phyloP scores from a whole-genome alignment of 2,888 invertebrate genomes.

The Monochamus alternatus region DNA sequence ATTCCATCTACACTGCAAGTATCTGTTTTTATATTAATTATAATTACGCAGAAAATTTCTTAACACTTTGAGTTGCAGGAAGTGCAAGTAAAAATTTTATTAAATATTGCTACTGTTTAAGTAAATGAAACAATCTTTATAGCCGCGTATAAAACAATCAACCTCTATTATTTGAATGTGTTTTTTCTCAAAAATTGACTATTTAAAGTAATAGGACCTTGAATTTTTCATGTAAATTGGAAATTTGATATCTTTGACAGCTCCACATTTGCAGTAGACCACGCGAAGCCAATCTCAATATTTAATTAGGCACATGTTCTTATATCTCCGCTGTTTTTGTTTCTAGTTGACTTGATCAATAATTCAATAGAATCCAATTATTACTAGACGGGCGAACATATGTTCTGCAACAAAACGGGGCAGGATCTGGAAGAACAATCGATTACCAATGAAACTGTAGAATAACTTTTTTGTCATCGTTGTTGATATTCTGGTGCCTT shows the following conservation, averaged over 20 bases:
- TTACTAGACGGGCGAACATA: conserved; percentile 6
- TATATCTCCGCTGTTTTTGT: conserved; percentile 12
- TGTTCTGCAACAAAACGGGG: conserved; percentile 6
- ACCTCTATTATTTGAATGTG: too few relatives aligned
- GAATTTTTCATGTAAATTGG: too few relatives aligned
- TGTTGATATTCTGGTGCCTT: conserved; percentile 54
- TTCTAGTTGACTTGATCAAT: conserved; percentile 13
- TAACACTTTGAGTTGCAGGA: too few relatives aligned
- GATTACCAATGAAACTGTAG: conserved; percentile 43
- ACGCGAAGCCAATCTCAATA: neutral
- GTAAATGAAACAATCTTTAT: too few relatives aligned
- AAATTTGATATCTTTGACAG: neutral
- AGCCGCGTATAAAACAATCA: too few relatives aligned
- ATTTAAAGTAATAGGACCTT: too few relatives aligned
- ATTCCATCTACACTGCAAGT: too few relatives aligned
- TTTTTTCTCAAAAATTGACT: too few relatives aligned
- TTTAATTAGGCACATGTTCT: neutral
- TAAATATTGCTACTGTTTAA: too few relatives aligned
- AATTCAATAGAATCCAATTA: conserved; percentile 21
- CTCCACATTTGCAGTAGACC: neutral
- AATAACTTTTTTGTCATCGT: conserved; percentile 46
- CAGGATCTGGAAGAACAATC: conserved; percentile 15
- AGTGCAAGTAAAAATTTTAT: too few relatives aligned
- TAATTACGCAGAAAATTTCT: too few relatives aligned
- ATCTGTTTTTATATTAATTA: too few relatives aligned